Base-by-base conservation (phyloP, 2,888 invertebrate species). In the Linnaemya tessellans region DNA sequence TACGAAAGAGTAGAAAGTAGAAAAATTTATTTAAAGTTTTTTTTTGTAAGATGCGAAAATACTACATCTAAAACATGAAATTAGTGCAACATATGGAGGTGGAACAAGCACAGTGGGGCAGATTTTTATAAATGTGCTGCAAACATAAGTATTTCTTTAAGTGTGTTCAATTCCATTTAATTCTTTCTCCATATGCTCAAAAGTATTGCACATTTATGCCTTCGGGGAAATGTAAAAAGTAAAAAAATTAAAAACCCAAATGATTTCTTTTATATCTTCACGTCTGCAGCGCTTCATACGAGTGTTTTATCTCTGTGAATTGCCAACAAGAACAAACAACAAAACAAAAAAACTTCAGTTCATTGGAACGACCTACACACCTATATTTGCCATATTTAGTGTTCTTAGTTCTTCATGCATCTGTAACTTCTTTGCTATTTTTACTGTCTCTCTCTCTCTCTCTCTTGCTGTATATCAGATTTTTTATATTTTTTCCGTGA, bases 341-440 rank as follows among this genome's bases (percentile, higher is more conserved):
- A 56, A 18, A 22, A 65, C 18, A 54, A 68, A 58, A 49, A 58
- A 58, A 54, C 51, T 65, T 58, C 30, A 64, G 35, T 65, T 82
- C 20, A 41, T 51, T 51, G 3, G 10, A 54, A 43, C 82, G 82
- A 82, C 82, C 82, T 82, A 78, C 77, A 82, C 77, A 82, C 71
- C 77, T 67, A 82, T 71, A 82, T 82, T 58, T 82, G 43, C 54
- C 25, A 38, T 22, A 15, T 13, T 68, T 58, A 46, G 25, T n/a
- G 41, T 25, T 20, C 65, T 71, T 49, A 64, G n/a, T 70, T 64
- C 56, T 70, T 77, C 25, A 54, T 41, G 20, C 18, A 22, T 41
- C 38, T 10, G 41, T 3, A 22, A 11, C 18, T 54, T 30, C 5
- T 30, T 30, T 30, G n/a, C 13, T 18, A 22, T 80, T 30, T 65